Evolutionary conservation across 92 coral and sea anemone species (phyloP).

Genomic region (Actinostola sp.): DNA sequence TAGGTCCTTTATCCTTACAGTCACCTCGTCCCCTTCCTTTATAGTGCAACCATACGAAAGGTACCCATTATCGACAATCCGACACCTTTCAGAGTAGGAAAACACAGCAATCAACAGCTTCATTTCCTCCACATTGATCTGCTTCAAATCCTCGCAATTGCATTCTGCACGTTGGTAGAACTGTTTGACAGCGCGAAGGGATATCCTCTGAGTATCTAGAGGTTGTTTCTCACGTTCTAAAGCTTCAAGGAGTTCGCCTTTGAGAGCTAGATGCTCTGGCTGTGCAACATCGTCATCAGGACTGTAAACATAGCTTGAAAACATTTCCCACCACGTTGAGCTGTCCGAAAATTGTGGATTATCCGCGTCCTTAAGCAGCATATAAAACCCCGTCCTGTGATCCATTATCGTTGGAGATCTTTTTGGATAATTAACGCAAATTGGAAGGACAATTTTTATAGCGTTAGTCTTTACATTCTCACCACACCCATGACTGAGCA

Average conservation of each 20-base stretch:
- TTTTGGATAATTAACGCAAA: background rate
- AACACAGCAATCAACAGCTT: constrained; percentile 67
- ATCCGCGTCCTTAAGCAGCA: constrained; percentile 63
- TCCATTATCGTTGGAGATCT: constrained; percentile 6
- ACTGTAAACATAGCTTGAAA: constrained; percentile 69
- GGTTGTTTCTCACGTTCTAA: constrained; percentile 56
- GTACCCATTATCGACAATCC: constrained; percentile 35
- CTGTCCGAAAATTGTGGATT: constrained; percentile 48
- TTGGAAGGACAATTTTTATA: background rate
- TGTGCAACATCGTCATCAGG: constrained; percentile 33
- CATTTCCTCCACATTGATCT: constrained; percentile 49
- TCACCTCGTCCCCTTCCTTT: constrained; percentile 63
- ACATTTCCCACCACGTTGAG: constrained; percentile 68
- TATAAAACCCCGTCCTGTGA: constrained; percentile 30
- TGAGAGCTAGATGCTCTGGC: constrained; percentile 39
- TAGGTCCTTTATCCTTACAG: constrained; percentile 71
- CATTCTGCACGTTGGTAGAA: constrained; percentile 61
- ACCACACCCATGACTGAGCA: background rate
- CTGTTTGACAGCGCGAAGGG: constrained; percentile 75
- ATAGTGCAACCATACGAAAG: constrained; percentile 39
- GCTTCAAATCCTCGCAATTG: constrained; percentile 48
- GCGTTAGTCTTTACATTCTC: background rate
- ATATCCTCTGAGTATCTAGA: constrained; percentile 32
- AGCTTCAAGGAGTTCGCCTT: constrained; percentile 72
- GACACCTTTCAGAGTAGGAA: constrained; percentile 65